Percentiles rank a stretch among this genome's conserved stretches.
Conservation (phyloP, 2,888 invertebrate species). For the Acanthosoma haemorrhoidale region DNA sequence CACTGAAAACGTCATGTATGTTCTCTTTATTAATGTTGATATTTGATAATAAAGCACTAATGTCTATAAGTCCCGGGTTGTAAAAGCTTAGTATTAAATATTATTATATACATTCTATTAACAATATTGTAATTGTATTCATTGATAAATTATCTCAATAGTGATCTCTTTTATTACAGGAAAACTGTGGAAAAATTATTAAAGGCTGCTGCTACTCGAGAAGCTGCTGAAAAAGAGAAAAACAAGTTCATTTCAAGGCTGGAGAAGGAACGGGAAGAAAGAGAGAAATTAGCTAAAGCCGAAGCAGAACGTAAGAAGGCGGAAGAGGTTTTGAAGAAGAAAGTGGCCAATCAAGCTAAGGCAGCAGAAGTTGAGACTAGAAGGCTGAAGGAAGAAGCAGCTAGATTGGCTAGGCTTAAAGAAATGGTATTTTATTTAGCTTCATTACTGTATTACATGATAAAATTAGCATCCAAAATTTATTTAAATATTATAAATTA, state of each 20-base stretch:
- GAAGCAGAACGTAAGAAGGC: conserved; percentile 3
- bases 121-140: no score
- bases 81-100: no score
- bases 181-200: conserved; percentile 23
- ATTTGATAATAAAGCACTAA: no score
- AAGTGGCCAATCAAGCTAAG: conserved; percentile 7
- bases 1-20: no score
- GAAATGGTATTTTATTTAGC: conserved; percentile 24
- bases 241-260: neutral
- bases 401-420: conserved; percentile 7
- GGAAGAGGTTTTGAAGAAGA: conserved; percentile 14
- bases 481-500: no score
- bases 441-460: no score
- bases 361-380: conserved; percentile 6
- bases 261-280: conserved; percentile 19
- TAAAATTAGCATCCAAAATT: no score
- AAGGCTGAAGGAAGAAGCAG: conserved; percentile 18
- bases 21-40: no score
- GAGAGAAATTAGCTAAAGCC: conserved; percentile 3
- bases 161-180: neutral
- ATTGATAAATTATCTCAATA: no score
- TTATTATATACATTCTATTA: no score
- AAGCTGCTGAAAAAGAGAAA: conserved; percentile 24
- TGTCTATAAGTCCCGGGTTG: no score
- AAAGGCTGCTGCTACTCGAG: conserved; percentile 4